Base-by-base conservation (phyloP, 2,797 vertebrate genomes). In the Siniperca obscura region DNA sequence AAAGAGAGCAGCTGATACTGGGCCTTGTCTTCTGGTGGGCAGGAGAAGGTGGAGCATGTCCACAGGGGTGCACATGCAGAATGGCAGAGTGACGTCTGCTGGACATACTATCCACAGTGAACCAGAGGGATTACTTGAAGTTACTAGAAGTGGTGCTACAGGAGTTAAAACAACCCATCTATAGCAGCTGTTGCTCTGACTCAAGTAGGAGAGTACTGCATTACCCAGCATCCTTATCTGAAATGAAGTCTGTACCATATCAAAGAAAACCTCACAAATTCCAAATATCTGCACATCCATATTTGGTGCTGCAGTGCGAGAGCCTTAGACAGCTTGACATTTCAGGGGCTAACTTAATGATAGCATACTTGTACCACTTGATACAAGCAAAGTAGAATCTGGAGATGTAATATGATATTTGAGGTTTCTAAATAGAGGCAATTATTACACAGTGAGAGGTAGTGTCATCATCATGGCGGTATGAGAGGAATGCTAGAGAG, bases 401-500 rank as follows among this genome's bases (percentile, higher is more conserved):
- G 38, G 81, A 78, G 78, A 83, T 76, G 86, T 67, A 90, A 91
- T 57, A 25, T 27, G 82, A 89, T 81, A 87, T 82, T 81, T 78
- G 81, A 81, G 86, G 70, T 74, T 83, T 85, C 76, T 82, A 88
- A 89, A 87, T 76, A 73, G 62, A 82, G 78, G 77, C 59, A 83
- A 86, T 86, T 86, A 86, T 87, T 40, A 25, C 75, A 75, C 80
- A 34, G 73, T 67, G 81, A 80, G 86, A 82, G 83, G 71, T 38
- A 53, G 65, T 73, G 80, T 74, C 25, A 12, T 91, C 88, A 84
- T 88, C 69, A 30, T 36, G 50, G 57, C 2, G 30, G 71, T 19
- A 80, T 13, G 40, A 81, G n/a, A 80, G 88, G 91, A 90, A 92
- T 91, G 83, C 72, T 42, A 36, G 36, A 77, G 64, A 84, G 69